These are phyloP conservation scores for Caenorhabditis tropicalis DNA, from an alignment of 1,140 invertebrate genomes.

Conservation along the genomic window DNA sequence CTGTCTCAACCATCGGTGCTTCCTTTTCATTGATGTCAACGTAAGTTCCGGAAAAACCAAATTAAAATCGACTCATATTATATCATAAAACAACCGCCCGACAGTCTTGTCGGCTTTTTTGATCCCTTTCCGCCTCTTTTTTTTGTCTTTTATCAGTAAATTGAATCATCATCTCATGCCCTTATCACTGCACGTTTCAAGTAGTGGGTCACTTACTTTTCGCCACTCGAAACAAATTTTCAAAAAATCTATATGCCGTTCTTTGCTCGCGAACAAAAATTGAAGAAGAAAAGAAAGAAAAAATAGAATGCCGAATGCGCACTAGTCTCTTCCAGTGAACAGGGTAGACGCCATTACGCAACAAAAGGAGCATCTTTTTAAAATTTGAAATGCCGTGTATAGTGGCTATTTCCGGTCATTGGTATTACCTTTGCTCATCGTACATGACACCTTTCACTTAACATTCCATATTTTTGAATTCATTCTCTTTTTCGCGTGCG, in stretches of 20 bases:
- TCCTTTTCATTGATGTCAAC: no score
- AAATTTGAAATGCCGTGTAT: neutral
- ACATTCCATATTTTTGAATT: neutral
- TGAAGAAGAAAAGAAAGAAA: neutral
- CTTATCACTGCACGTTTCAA: neutral
- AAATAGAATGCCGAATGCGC: neutral
- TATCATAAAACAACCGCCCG: neutral
- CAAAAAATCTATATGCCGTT: neutral
- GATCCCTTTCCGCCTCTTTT: neutral
- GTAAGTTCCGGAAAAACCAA: no score
- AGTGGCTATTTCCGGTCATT: neutral
- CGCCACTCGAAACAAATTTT: neutral
- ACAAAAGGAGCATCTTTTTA: neutral
- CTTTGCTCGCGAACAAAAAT: neutral
- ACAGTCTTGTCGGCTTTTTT: neutral
- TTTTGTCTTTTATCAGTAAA: neutral
- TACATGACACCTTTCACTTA: neutral
- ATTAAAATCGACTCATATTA: neutral
- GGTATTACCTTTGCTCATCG: neutral
- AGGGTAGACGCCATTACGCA: neutral
- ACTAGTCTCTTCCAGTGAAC: neutral
- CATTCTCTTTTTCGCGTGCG: neutral
- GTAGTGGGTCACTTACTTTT: neutral
- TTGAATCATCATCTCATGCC: neutral
- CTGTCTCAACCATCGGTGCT: no score